Base-by-base conservation (phyloP, 1,140 invertebrate species). In the Tetranychus urticae region DNA sequence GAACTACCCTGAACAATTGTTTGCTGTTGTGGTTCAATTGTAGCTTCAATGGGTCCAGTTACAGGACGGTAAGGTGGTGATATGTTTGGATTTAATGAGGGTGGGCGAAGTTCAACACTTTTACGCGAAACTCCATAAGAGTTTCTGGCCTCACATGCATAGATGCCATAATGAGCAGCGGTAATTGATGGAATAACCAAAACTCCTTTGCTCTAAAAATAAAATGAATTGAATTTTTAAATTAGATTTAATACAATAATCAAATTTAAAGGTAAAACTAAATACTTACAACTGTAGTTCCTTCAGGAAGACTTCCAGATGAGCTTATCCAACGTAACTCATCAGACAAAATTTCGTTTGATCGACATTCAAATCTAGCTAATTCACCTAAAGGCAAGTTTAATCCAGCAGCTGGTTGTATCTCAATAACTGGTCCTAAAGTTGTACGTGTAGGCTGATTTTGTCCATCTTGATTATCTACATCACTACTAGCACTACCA, bases 1-100 rank as follows among this genome's bases (percentile, higher is more conserved):
- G 77, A 77, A 4, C 77, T 78, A 8, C 89, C 88, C 71, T 88
- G 84, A 0, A 80, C 74, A n/a, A 92, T 78, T 0, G 74, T 82
- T 64, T 86, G 77, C 34, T 76, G 74, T 34, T 82, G 77, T 0
- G 80, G 79, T 35, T 81, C 77, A 2, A 81, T 77, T 5, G 72
- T 76, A 2, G 84, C 78, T 1, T 72, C 73, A 0, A 82, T 78
- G 0, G 69, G 71, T 36, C 70, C 65, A 64, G 69, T 50, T 6
- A 35, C 55, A 35, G 33, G 33, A 8, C 33, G 33, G 2, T 14
- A 36, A 36, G 33, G 33, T 56, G 55, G 55, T 35, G 33, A 37
- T 36, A 14, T 34, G 14, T n/a, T 56, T 36, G 34, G 34, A 56
- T 56, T 50, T 5, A 50, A 23, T 50, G 48, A 50, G 13, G 13